Base-by-base conservation (phyloP, 2,113 vertebrate species). In the Datnioides undecimradiatus region DNA sequence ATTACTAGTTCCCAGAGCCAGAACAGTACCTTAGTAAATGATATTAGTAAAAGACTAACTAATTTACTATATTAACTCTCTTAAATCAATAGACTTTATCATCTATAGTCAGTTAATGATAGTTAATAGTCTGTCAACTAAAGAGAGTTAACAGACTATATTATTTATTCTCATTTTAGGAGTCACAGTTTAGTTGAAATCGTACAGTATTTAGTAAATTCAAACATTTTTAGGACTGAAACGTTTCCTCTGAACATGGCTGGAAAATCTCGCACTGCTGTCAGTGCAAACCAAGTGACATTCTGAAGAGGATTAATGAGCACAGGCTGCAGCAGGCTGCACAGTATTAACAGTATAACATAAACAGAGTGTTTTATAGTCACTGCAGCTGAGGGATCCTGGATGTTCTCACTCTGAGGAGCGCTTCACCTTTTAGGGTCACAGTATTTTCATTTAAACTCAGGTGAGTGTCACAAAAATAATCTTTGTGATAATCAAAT, bases 401-500 rank as follows among this genome's bases (percentile, higher is more conserved):
- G 80, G 77, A 67, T 51, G 67, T 85, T 72, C 83, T 93, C 74
- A 82, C 10, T 36, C 45, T 23, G 45, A 66, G 16, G 40, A 73
- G 31, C 10, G 45, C 6, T 41, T 75, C 76, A 84, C 87, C 90
- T 88, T 90, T 55, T 85, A 88, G 64, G 83, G 84, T 36, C 23
- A 57, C 29, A 5, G 23, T 10, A 51, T n/a, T 64, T 36, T 4
- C 13, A 55, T 65, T 48, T 2, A 64, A 40, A 31, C 65, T 34
- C 12, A 25, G 59, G 8, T 29, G 4, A 2, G 13, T 19, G 8
- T 51, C 3, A 40, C 48, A 70, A 16, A 62, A 13, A n/a, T n/a
- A n/a, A n/a, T n/a, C n/a, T n/a, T n/a, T n/a, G n/a, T n/a, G n/a
- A n/a, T n/a, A n/a, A n/a, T n/a, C n/a, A n/a, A n/a, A n/a, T n/a